Conservation (phyloP, 2,797 vertebrate species). For the Chrosomus eos region DNA sequence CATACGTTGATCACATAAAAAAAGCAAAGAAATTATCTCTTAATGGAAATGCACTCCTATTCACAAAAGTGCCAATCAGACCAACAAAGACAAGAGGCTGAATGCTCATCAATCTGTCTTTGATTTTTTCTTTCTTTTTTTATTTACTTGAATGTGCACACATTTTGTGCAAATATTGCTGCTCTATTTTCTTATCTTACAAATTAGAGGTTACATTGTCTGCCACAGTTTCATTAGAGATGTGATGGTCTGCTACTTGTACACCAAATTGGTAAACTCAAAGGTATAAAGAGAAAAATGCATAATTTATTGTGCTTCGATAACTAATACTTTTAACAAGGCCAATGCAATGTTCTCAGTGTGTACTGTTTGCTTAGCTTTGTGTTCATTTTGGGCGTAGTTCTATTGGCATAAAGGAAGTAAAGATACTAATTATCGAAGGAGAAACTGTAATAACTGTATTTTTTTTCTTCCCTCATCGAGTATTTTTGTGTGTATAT, state of each 20-base stretch:
- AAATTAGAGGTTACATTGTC: slow-evolving; percentile 70
- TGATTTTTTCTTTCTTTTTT: slow-evolving; percentile 69
- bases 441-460: background rate
- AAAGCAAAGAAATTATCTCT: slow-evolving; percentile 60
- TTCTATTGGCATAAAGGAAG: slow-evolving; percentile 27
- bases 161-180: slow-evolving; percentile 82
- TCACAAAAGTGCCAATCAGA: slow-evolving; percentile 88
- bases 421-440: background rate
- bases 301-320: slow-evolving; percentile 64
- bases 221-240: slow-evolving; percentile 72
- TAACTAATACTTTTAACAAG: slow-evolving; percentile 56
- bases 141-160: slow-evolving; percentile 87
- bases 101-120: slow-evolving; percentile 70
- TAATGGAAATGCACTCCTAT: slow-evolving; percentile 80
- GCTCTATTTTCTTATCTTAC: slow-evolving; percentile 81
- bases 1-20: slow-evolving; percentile 62
- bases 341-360: slow-evolving; percentile 39
- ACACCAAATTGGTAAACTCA: slow-evolving; percentile 71
- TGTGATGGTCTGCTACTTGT: slow-evolving; percentile 75
- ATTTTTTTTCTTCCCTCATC: background rate
- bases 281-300: slow-evolving; percentile 58
- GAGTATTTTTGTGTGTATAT: background rate
- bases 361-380: slow-evolving; percentile 39
- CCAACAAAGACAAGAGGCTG: slow-evolving; percentile 83
- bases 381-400: slow-evolving; percentile 8